Percentiles rank a stretch among this genome's conserved stretches.
These are phyloP conservation scores for Halcyon smyrnensis DNA, from an alignment of 2,797 vertebrate species.

Conservation along the genomic window DNA sequence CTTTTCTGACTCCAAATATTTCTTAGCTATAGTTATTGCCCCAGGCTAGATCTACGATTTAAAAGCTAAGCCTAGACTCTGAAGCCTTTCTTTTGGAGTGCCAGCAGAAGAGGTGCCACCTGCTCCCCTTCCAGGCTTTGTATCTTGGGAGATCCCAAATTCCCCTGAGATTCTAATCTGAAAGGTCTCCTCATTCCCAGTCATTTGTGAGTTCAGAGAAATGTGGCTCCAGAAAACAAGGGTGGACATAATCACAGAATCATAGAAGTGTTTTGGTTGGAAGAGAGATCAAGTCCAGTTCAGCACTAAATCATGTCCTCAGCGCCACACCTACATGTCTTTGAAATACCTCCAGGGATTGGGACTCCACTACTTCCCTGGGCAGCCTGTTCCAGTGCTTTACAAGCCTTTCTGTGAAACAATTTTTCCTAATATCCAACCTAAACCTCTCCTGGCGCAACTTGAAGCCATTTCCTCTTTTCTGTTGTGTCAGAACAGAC, in stretches of 20 bases:
- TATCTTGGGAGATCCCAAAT: neutral
- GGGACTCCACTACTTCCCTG: neutral
- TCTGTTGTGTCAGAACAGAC: neutral
- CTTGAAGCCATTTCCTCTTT: neutral
- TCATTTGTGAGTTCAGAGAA: neutral
- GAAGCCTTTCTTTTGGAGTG: neutral
- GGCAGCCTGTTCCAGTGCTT: neutral
- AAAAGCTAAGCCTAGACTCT: neutral
- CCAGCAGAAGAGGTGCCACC: neutral
- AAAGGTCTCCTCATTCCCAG: neutral
- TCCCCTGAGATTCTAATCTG: neutral
- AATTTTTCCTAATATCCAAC: neutral
- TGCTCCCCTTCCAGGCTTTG: neutral
- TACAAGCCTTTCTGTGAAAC: neutral
- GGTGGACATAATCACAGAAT: neutral
- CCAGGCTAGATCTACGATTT: neutral
- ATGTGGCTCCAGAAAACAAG: rapidly evolving
- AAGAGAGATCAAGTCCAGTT: neutral
- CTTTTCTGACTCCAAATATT: neutral
- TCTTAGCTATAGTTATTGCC: neutral
- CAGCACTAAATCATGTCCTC: neutral
- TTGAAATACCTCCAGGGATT: neutral
- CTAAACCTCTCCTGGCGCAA: neutral
- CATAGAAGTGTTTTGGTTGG: neutral
- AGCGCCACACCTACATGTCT: neutral